phyloP scores from a whole-genome alignment of 2,888 invertebrate genomes.

The Perizoma flavofasciatum region DNA sequence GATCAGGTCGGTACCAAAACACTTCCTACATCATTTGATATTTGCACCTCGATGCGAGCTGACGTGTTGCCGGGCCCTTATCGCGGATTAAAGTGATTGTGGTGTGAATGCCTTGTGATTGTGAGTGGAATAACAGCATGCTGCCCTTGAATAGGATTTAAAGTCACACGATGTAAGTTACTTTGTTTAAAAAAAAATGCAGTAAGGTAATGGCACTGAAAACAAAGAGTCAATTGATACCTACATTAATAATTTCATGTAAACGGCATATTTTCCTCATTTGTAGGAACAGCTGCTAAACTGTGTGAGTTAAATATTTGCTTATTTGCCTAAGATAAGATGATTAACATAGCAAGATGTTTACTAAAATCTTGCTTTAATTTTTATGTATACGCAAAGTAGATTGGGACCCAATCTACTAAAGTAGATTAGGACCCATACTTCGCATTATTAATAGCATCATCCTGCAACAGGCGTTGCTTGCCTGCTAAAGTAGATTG shows the following conservation, averaged over 20 bases:
- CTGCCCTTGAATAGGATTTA: conserved; percentile 36
- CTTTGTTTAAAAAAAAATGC: conserved; percentile 3
- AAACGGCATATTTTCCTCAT: conserved; percentile 19
- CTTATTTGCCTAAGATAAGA: background rate
- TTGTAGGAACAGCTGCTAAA: conserved; percentile 7
- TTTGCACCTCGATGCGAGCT: conserved; percentile 50
- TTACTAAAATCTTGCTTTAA: background rate
- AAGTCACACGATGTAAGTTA: conserved; percentile 37
- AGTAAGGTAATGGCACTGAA: conserved; percentile 10
- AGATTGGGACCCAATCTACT: too few species aligned
- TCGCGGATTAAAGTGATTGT: conserved; percentile 30
- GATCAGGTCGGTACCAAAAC: conserved; percentile 66
- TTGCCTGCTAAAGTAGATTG: too few species aligned
- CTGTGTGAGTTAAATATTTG: conserved; percentile 8
- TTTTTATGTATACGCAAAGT: too few species aligned
- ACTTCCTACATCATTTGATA: conserved; percentile 71
- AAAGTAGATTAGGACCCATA: too few species aligned
- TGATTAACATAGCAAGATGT: background rate
- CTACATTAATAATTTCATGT: conserved; percentile 4
- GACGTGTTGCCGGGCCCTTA: conserved; percentile 48
- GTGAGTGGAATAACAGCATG: conserved; percentile 33
- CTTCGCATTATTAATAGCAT: too few species aligned
- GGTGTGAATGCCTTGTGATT: conserved; percentile 23
- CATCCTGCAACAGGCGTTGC: too few species aligned
- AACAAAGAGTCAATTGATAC: conserved; percentile 16